A percentile compares a stretch with the other conserved stretches of the same genome.
These are phyloP conservation scores for Elgaria multicarinata DNA, from an alignment of 2,113 vertebrate genomes.

Conservation along the genomic window DNA sequence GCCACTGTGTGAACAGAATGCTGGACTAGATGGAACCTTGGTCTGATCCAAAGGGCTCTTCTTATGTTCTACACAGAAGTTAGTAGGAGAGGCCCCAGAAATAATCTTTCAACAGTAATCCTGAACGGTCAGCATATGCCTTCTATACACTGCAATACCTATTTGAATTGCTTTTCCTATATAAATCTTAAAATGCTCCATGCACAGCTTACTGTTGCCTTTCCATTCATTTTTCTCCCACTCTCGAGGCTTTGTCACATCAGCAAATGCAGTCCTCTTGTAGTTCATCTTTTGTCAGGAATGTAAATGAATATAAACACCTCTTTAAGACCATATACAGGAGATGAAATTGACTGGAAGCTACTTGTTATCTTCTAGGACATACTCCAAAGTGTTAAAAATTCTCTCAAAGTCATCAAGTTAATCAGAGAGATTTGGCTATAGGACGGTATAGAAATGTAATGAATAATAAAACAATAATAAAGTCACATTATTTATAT, in stretches of 20 bases:
- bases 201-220: background rate
- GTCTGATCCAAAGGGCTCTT: too few species aligned
- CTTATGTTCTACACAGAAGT: too few species aligned
- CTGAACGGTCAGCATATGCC: background rate
- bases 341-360: background rate
- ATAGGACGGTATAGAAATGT: too few species aligned
- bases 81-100: too few species aligned
- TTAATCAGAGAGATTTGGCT: too few species aligned
- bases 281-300: background rate
- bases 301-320: background rate
- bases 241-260: background rate
- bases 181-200: background rate
- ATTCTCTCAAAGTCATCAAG: too few species aligned
- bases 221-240: background rate
- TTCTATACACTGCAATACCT: background rate
- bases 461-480: too few species aligned
- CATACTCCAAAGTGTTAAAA: background rate
- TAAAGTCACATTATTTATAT: background rate
- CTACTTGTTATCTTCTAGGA: background rate
- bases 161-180: slow-evolving; percentile 16
- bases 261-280: slow-evolving; percentile 17
- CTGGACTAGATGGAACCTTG: too few species aligned
- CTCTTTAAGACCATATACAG: background rate
- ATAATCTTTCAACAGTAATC: background rate
- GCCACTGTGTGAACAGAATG: too few species aligned